A percentile compares a stretch with the other conserved stretches of the same genome.
Evolutionary conservation across 2,888 invertebrate species (phyloP).

Genomic region (Sericinus montela): DNA sequence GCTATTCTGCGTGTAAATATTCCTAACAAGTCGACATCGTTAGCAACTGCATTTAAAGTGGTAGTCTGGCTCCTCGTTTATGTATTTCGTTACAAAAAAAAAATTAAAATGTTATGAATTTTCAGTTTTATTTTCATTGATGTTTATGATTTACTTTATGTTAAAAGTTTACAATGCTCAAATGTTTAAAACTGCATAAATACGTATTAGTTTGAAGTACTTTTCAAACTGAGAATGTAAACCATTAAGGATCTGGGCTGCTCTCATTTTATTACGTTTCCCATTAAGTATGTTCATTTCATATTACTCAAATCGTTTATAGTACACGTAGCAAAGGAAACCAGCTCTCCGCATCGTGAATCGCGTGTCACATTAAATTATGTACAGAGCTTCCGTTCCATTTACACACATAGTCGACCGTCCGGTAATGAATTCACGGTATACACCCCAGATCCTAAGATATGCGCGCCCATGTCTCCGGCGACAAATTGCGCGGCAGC

Average conservation of each 20-base stretch:
- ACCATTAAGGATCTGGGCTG: background rate
- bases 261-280: background rate
- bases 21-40: slow-evolving; percentile 18
- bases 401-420: slow-evolving; percentile 60
- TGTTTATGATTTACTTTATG: background rate
- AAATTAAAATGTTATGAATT: slow-evolving; percentile 2
- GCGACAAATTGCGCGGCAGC: slow-evolving; percentile 25
- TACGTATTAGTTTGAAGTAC: no score
- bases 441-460: slow-evolving; percentile 61
- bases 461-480: slow-evolving; percentile 57
- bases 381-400: slow-evolving; percentile 68
- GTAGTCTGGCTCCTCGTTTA: slow-evolving; percentile 10
- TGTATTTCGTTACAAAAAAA: slow-evolving; percentile 1
- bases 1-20: slow-evolving; percentile 16
- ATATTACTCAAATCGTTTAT: background rate
- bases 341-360: slow-evolving; percentile 28
- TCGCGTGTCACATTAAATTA: slow-evolving; percentile 45
- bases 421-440: slow-evolving; percentile 66
- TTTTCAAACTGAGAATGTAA: no score
- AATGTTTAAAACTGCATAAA: no score
- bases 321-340: slow-evolving; percentile 9
- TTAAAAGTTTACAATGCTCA: no score
- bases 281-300: slow-evolving; percentile 9
- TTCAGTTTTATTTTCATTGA: background rate
- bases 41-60: slow-evolving; percentile 18